Base-by-base conservation (phyloP, 2,888 invertebrate genomes). In the Campopleginae sp. region DNA sequence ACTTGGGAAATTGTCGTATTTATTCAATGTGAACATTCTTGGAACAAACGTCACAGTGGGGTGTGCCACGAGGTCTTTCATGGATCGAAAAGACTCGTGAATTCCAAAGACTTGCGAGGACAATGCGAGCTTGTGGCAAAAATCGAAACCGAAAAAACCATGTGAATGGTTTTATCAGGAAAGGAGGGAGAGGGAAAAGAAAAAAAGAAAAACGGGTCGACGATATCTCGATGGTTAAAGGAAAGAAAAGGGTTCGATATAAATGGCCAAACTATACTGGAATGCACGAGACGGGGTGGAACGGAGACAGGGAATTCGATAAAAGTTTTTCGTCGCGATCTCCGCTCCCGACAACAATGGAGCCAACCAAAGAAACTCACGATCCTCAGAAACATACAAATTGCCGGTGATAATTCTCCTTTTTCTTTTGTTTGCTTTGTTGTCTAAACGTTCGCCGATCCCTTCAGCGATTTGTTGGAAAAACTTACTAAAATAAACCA, bases 281-380 rank as follows among this genome's bases (percentile, higher is more conserved):
- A 66, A 78, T 72, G 27, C 74, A 58, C 33, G 68, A n/a, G 65
- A 72, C 63, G 27, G 31, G 19, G 44, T 27, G 14, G 54, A 58
- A 51, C 12, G 31, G 70, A 58, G 44, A 54, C 58, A 23, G 51
- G 38, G 75, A 63, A 82, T 85, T 76, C 82, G 85, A 85, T 82
- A 85, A 79, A 85, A 82, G 63, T 75, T 82, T 82, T 82, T 75
- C 58, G 23, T 10, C 27, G 46, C 82, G 79, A 85, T 85, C 79
- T 79, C 58, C 75, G 75, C 66, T 48, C 38, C 38, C 79, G 79
- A 82, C 79, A 79, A 85, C 85, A 82, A 85, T 85, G 66, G 85
- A 65, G 23, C 51, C 61, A 74, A 46, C 63, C 68, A 76, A 48
- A 61, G 44, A 72, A 77, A 80, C 68, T 61, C 66, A 46, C 80